Conservation (phyloP, 2,888 invertebrate species). For the Beris chalybata region DNA sequence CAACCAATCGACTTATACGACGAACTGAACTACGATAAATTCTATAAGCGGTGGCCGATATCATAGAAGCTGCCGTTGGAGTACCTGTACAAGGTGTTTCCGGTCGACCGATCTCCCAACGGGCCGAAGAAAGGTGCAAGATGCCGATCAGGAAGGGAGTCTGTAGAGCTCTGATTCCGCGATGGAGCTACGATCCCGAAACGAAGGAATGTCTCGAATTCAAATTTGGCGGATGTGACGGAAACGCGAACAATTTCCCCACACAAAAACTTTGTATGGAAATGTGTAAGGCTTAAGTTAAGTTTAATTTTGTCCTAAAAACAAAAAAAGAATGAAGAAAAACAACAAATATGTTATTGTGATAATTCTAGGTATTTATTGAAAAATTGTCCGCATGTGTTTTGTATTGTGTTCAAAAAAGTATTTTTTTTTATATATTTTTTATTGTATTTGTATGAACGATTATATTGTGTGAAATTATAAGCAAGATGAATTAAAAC, state of each 20-base stretch:
- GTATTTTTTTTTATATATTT: too few species aligned
- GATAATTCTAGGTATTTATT: too few species aligned
- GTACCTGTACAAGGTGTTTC: constrained; percentile 44
- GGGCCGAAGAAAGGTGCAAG: constrained; percentile 32
- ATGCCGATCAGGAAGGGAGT: constrained; percentile 50
- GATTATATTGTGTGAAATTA: too few species aligned
- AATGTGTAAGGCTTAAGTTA: constrained; percentile 48
- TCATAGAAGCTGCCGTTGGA: constrained; percentile 52
- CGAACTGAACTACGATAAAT: constrained; percentile 46
- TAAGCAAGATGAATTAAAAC: constrained; percentile 12
- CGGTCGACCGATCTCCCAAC: constrained; percentile 1
- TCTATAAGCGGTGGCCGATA: constrained; percentile 41
- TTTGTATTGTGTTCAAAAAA: too few species aligned
- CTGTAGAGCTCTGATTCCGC: constrained; percentile 55
- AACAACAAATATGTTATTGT: too few species aligned
- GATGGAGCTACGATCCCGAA: constrained; percentile 58
- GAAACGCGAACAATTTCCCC: constrained; percentile 61
- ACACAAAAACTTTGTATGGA: constrained; percentile 58
- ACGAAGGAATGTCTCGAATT: constrained; percentile 58
- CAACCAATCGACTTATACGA: constrained; percentile 52
- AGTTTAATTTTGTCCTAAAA: too few species aligned
- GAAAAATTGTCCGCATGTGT: too few species aligned
- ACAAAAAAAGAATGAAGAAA: too few species aligned
- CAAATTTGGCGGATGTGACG: constrained; percentile 62
- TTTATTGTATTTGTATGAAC: too few species aligned